These are phyloP conservation scores for Styela clava DNA, from an alignment of 23 tunicate species.

Conservation along the genomic window DNA sequence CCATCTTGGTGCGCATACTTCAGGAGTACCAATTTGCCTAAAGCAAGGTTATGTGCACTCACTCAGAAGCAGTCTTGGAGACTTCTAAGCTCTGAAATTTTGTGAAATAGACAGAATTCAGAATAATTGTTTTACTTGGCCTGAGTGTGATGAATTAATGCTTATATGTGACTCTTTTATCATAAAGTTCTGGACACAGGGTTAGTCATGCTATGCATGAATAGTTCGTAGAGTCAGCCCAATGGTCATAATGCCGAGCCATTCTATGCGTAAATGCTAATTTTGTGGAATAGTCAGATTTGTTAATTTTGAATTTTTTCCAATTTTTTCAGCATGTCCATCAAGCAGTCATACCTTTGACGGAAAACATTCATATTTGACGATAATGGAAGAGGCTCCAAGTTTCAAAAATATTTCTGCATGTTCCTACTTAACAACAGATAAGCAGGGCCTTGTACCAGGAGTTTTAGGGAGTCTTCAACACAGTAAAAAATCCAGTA, in stretches of 20 bases:
- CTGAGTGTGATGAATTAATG: too few species aligned
- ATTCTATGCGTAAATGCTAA: too few species aligned
- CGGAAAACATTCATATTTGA: background rate
- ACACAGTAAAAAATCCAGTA: background rate
- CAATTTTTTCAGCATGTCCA: constrained; percentile 5
- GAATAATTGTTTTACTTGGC: too few species aligned
- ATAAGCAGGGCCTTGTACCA: background rate
- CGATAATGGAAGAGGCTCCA: constrained; percentile 8
- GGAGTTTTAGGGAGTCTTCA: background rate
- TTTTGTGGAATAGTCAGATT: too few species aligned
- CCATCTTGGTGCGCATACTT: too few species aligned
- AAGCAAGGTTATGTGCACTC: background rate
- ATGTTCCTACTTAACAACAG: constrained; percentile 4
- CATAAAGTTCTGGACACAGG: too few species aligned
- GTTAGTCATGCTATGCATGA: too few species aligned
- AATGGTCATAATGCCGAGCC: too few species aligned
- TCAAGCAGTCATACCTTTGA: background rate
- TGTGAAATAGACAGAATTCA: background rate
- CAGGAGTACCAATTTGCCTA: background rate
- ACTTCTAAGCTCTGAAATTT: background rate
- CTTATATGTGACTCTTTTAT: too few species aligned
- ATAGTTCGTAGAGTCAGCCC: too few species aligned
- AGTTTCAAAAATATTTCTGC: background rate
- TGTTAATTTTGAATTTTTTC: too few species aligned
- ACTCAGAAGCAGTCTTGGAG: background rate